Conservation (phyloP, 2,797 vertebrate genomes). For the Oreonectes daqikongensis region DNA sequence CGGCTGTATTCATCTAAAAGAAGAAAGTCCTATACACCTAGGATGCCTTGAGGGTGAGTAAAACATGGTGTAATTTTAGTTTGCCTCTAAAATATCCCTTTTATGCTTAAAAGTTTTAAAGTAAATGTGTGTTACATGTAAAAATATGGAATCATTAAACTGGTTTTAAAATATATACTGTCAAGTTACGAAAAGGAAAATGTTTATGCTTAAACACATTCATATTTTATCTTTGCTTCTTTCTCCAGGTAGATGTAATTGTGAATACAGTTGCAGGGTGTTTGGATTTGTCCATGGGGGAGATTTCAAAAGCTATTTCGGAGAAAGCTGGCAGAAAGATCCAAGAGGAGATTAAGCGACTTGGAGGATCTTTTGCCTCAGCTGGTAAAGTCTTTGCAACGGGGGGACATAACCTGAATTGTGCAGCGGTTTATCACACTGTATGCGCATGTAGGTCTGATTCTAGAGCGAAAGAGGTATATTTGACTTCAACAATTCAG, state of each 20-base stretch:
- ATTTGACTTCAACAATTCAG: neutral
- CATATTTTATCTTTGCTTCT: too few relatives aligned
- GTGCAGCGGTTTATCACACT: slow-evolving; percentile 72
- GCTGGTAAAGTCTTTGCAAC: slow-evolving; percentile 53
- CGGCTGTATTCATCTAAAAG: too few relatives aligned
- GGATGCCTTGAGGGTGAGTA: too few relatives aligned
- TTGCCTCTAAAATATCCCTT: too few relatives aligned
- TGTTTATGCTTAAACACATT: too few relatives aligned
- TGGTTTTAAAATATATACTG: too few relatives aligned
- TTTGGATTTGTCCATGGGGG: accelerated
- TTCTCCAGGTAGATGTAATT: slow-evolving; percentile 77
- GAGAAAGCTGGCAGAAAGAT: slow-evolving; percentile 63
- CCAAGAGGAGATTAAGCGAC: slow-evolving; percentile 49
- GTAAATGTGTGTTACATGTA: too few relatives aligned
- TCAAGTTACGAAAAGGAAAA: too few relatives aligned
- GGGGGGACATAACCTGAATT: slow-evolving; percentile 38
- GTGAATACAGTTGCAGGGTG: slow-evolving; percentile 64
- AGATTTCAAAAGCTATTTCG: slow-evolving; percentile 62
- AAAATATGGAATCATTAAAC: too few relatives aligned
- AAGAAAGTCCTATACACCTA: too few relatives aligned
- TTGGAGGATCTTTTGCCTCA: accelerated
- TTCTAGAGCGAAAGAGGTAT: neutral
- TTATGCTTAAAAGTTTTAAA: too few relatives aligned
- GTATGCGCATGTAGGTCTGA: accelerated
- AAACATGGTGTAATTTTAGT: too few relatives aligned